Base-by-base conservation (phyloP, 1,140 invertebrate species). In the Ceratina calcarata region DNA sequence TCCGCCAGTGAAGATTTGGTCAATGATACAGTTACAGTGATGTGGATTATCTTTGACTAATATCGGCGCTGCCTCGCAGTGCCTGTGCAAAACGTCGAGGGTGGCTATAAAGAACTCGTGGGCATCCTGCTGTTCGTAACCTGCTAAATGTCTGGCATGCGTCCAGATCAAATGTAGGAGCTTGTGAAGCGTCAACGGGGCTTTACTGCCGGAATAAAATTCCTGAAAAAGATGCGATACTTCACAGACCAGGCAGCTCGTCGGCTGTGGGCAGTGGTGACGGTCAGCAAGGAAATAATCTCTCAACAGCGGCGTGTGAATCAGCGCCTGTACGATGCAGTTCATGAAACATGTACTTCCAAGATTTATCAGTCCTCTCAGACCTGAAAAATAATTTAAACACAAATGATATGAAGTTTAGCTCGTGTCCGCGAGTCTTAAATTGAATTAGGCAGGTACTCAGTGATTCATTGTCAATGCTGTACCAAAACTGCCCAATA, bases 301-400 rank as follows among this genome's bases (percentile, higher is more conserved):
- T 83, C 98, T 93, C 71, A 99, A 93, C 22, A 99, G 92, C 1
- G 98, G 98, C 8, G 98, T 99, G 89, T 99, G 98, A 64, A 98
- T 98, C 76, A 99, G 91, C 1, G 97, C 97, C 94, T 99, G 99
- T 12, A 99, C 96, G 88, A 99, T 99, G 90, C 98, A 98, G 92
- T 99, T 99, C 97, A 99, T 99, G 91, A 99, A 99, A 93, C 99
- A 99, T 1, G 99, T 99, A 82, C 98, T 98, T n/a, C 99, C 98
- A 84, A 99, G 93, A 93, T 99, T 99, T 82, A 99, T 96, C 27
- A 99, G 94, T 2, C 99, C 99, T 80, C 98, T 94, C 45, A 99
- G 92, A 53, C 98, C 95, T 94, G 27, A 32, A 76, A 66, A 89
- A 86, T 2, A 10, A 22, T 83, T 51, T 45, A 45, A 45, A 45